These are phyloP conservation scores for Crotalus tigris DNA, from an alignment of 2,113 vertebrate species.

Conservation along the genomic window DNA sequence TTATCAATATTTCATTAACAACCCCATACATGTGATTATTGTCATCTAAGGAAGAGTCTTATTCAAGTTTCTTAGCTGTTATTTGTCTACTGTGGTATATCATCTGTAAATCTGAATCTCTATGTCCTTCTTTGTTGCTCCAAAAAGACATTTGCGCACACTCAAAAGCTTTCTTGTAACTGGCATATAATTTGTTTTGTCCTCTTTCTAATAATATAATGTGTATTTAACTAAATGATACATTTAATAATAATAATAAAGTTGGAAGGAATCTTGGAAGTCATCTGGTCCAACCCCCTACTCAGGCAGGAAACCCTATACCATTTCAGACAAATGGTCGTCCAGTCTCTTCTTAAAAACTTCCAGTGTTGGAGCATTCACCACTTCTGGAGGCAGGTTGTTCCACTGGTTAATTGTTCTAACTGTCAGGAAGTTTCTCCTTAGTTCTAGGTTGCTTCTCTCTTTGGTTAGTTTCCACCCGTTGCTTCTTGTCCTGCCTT, in stretches of 20 bases:
- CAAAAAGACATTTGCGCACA: not conserved
- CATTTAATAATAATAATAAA: not conserved
- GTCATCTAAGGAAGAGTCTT: not conserved
- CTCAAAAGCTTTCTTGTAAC: not conserved
- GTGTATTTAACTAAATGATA: not conserved
- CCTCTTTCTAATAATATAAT: not conserved
- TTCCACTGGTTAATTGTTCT: too few species aligned
- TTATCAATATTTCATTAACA: not conserved
- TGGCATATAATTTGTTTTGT: not conserved
- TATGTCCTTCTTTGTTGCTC: not conserved
- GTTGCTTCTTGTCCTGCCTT: too few species aligned
- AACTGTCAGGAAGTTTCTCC: too few species aligned
- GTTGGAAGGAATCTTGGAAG: too few species aligned
- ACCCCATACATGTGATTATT: not conserved
- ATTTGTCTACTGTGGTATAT: not conserved
- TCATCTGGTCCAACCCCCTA: too few species aligned
- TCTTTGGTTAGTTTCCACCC: too few species aligned
- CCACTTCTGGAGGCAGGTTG: too few species aligned
- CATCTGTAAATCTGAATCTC: not conserved
- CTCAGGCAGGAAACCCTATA: too few species aligned
- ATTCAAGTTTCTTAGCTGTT: not conserved
- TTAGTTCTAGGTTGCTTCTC: too few species aligned
- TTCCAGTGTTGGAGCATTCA: too few species aligned
- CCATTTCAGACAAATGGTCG: too few species aligned
- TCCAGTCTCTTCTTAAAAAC: too few species aligned